Conservation (phyloP, 2,888 invertebrate species). For the Caenorhabditis sp. region DNA sequence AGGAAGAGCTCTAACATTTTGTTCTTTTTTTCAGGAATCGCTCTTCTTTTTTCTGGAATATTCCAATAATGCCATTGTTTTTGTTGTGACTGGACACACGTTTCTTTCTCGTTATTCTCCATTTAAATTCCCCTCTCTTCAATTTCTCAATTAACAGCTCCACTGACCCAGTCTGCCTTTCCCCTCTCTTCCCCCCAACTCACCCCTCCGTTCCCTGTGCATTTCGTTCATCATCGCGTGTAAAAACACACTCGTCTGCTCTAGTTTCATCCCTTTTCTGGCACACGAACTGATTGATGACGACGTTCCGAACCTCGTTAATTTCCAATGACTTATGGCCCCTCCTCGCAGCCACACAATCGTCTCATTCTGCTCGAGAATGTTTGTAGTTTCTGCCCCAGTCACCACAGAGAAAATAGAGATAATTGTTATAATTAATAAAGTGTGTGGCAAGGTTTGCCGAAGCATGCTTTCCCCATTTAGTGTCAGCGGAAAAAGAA, state of each 20-base stretch:
- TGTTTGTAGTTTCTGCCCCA: too few species aligned
- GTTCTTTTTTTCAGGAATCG: not conserved
- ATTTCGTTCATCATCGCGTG: not conserved
- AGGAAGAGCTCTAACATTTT: not conserved
- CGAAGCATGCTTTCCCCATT: not conserved
- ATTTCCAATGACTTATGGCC: constrained; percentile 34
- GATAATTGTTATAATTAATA: constrained; percentile 2
- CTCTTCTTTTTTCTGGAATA: too few species aligned
- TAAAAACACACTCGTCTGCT: constrained; percentile 3
- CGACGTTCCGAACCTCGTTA: constrained; percentile 34
- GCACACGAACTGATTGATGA: constrained; percentile 28
- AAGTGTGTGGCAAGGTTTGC: not conserved
- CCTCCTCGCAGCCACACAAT: not conserved
- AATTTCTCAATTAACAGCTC: not conserved
- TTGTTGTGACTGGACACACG: not conserved
- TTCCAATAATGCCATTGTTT: too few species aligned
- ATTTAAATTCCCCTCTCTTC: not conserved
- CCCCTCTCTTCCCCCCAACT: too few species aligned
- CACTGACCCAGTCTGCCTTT: not conserved
- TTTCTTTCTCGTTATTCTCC: not conserved
- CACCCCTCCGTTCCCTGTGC: not conserved
- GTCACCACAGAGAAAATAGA: too few species aligned
- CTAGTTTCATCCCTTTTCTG: constrained; percentile 14
- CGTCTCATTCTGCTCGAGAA: too few species aligned
- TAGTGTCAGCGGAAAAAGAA: too few species aligned